Evolutionary conservation across 2,113 vertebrate species (phyloP).

Genomic region (Pogona vitticeps): DNA sequence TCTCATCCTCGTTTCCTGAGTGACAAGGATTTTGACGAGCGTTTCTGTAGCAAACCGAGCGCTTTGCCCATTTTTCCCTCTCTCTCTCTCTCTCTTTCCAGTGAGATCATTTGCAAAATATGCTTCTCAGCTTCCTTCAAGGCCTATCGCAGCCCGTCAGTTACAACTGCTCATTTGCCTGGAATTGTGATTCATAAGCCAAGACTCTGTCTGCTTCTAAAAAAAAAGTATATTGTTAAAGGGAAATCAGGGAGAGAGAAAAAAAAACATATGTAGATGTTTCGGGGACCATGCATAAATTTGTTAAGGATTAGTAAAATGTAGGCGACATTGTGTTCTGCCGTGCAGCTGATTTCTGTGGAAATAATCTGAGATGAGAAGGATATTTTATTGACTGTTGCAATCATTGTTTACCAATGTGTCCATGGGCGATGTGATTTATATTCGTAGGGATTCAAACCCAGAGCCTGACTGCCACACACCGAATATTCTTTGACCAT

Average conservation of each 20-base stretch:
- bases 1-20: slow-evolving; percentile 61
- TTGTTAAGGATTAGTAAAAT: neutral
- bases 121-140: slow-evolving; percentile 67
- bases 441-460: too few relatives aligned
- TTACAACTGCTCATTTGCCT: slow-evolving; percentile 62
- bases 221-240: neutral
- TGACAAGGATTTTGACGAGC: slow-evolving; percentile 66
- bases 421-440: too few relatives aligned
- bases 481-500: too few relatives aligned
- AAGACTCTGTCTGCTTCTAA: neutral
- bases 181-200: slow-evolving; percentile 61
- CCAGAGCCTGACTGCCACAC: too few relatives aligned
- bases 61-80: slow-evolving; percentile 69
- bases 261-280: too few relatives aligned
- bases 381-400: neutral
- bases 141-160: slow-evolving; percentile 65
- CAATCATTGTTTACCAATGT: neutral
- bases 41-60: slow-evolving; percentile 65
- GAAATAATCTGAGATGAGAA: neutral
- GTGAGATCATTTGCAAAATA: slow-evolving; percentile 75
- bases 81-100: slow-evolving; percentile 28
- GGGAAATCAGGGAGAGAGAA: neutral
- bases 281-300: neutral
- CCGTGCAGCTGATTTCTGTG: neutral
- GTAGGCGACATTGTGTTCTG: neutral